Conservation (phyloP, 2,888 invertebrate species). For the Lapara coniferarum region DNA sequence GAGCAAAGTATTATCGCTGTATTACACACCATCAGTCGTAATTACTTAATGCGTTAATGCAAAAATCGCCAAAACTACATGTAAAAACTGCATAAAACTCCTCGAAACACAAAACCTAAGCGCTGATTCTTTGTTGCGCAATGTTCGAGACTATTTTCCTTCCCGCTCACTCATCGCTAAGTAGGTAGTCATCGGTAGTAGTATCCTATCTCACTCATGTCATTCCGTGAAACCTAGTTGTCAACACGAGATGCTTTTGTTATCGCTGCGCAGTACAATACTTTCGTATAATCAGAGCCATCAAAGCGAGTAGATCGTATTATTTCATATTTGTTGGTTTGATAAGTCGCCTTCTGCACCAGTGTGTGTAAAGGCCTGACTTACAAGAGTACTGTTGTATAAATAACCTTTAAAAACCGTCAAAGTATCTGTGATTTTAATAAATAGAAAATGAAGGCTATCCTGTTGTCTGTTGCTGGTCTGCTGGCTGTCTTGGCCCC, state of each 20-base stretch:
- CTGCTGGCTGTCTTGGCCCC: constrained; percentile 77
- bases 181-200: no score
- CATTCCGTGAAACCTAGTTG: constrained; percentile 61
- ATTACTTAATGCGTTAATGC: not conserved
- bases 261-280: constrained; percentile 78
- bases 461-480: constrained; percentile 76
- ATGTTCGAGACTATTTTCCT: constrained; percentile 45
- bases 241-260: constrained; percentile 68
- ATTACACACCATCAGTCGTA: not conserved
- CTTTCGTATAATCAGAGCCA: constrained; percentile 66
- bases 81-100: constrained; percentile 54
- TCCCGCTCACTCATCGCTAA: constrained; percentile 56
- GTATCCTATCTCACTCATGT: constrained; percentile 39
- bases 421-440: constrained; percentile 80
- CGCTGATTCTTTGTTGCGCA: constrained; percentile 52
- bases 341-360: constrained; percentile 92
- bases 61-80: constrained; percentile 15
- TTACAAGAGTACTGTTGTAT: constrained; percentile 58
- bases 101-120: constrained; percentile 79
- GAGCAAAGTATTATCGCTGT: no score
- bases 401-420: constrained; percentile 53
- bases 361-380: constrained; percentile 95
- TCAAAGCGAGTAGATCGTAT: constrained; percentile 58
- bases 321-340: constrained; percentile 62
- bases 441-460: constrained; percentile 81